phyloP scores from a whole-genome alignment of 2,888 invertebrate species.

The Glomeris marginata region DNA sequence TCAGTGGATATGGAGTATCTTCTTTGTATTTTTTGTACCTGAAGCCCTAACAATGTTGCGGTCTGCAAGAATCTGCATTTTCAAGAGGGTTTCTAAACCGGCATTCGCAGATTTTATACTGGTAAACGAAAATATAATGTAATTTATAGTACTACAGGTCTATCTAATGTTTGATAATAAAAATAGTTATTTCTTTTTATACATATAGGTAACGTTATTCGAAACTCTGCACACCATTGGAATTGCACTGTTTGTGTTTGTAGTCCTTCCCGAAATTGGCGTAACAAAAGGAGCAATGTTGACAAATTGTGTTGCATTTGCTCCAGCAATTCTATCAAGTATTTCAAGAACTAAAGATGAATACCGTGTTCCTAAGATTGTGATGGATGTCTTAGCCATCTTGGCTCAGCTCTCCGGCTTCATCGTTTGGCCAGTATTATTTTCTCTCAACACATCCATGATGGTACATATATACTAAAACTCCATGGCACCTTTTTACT shows the following conservation, averaged over 20 bases:
- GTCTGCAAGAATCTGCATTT: conserved; percentile 71
- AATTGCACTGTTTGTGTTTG: conserved; percentile 33
- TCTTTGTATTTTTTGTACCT: conserved; percentile 74
- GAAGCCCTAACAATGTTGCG: conserved; percentile 75
- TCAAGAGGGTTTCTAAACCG: conserved; percentile 39
- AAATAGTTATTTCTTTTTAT: too few species aligned
- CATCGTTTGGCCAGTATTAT: conserved; percentile 48
- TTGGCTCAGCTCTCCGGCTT: conserved; percentile 49
- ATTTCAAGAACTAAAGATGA: conserved; percentile 25
- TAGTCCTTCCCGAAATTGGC: conserved; percentile 35
- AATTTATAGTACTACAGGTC: too few species aligned
- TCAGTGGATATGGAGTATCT: conserved; percentile 82
- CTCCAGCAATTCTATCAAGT: conserved; percentile 31
- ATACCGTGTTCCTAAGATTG: conserved; percentile 31
- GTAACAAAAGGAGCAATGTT: conserved; percentile 34
- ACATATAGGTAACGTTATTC: conserved; percentile 28
- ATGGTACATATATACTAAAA: background rate
- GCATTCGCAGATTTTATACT: too few species aligned
- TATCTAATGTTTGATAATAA: too few species aligned
- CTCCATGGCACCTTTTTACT: too few species aligned
- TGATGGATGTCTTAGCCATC: conserved; percentile 44
- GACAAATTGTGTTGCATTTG: conserved; percentile 33
- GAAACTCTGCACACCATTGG: conserved; percentile 36
- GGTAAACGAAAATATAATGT: too few species aligned
- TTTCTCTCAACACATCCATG: conserved; percentile 5